Base-by-base conservation (phyloP, 2,888 invertebrate species). In the Mesorhabditis spiculigera region DNA sequence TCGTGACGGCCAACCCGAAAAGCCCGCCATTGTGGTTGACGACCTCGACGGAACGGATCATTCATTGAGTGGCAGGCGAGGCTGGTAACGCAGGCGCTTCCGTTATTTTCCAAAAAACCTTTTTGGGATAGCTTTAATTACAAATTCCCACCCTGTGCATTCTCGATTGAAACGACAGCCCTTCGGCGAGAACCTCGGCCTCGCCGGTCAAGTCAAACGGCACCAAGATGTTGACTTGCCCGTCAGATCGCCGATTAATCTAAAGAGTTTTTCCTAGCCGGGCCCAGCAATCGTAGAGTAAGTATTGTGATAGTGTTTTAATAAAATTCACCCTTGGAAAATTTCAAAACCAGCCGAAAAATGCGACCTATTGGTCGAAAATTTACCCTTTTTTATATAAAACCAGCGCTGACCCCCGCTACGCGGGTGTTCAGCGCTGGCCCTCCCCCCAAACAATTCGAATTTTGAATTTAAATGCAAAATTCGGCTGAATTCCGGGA, bases 1-100 rank as follows among this genome's bases (percentile, higher is more conserved):
- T 78, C 10, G 74, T 73, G 5, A 81, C 78, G 3, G 81, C 81
- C 6, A 81, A 68, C 8, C 81, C 79, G 67, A 80, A 80, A 8
- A 81, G 74, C 6, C 81, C 81, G 13, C 81, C 81, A 65, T 81
- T 81, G 71, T 81, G 81, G 68, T 80, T 80, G 28, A 74, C 76
- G 8, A 81, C 79, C 8, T 76, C 71, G 4, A 79, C 76, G 50
- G 71, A 70, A 2, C 76, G 68, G 50, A 79, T n/a, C n/a, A n/a
- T n/a, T 79, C 5, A 74, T 76, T 10, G 79, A 73, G 10, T 68
- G 44, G 65, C 79, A 79, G 4, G 77, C 73, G 2, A 78, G 69
- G 3, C 77, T 73, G 4, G 73, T 75, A 64, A 78, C 74, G 62
- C 75, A 73, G 5, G 74, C 78, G 6, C 76, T 74, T 6, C 79